phyloP scores from a whole-genome alignment of 2,888 invertebrate species.

The Acanthosepion pharaonis region DNA sequence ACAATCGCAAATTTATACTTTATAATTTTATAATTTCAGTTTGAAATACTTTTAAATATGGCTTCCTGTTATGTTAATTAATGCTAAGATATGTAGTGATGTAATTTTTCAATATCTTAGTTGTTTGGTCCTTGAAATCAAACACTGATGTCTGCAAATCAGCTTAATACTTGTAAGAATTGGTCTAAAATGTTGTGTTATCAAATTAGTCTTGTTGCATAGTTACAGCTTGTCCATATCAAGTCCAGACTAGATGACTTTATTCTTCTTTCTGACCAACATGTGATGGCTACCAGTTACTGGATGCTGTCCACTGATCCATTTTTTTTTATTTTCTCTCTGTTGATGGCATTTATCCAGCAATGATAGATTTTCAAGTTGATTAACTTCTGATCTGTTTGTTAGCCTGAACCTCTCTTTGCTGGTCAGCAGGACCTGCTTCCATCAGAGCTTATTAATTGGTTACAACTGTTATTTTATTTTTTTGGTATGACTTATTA shows the following conservation, averaged over 20 bases:
- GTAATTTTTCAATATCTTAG: no score
- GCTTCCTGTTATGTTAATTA: no score
- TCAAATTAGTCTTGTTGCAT: background rate
- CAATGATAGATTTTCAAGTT: background rate
- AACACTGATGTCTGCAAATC: no score
- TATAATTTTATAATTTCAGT: no score
- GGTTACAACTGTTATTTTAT: no score
- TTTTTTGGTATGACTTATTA: no score
- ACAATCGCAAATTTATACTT: no score
- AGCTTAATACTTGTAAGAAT: no score
- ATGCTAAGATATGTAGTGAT: no score
- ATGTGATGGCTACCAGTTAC: background rate
- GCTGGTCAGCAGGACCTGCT: background rate
- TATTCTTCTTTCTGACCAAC: background rate
- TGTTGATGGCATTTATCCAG: background rate
- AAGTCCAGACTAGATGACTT: background rate
- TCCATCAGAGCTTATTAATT: background rate
- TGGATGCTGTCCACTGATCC: background rate
- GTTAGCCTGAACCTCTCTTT: background rate
- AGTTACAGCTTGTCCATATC: background rate
- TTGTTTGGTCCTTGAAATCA: no score
- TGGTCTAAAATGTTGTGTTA: background rate
- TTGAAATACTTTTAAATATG: no score
- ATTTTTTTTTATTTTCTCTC: background rate
- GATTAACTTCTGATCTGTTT: slow-evolving; percentile 21